A percentile compares a stretch with the other conserved stretches of the same genome.
These are phyloP conservation scores for Digitonthophagus gazella DNA, from an alignment of 2,888 invertebrate genomes.

Conservation along the genomic window DNA sequence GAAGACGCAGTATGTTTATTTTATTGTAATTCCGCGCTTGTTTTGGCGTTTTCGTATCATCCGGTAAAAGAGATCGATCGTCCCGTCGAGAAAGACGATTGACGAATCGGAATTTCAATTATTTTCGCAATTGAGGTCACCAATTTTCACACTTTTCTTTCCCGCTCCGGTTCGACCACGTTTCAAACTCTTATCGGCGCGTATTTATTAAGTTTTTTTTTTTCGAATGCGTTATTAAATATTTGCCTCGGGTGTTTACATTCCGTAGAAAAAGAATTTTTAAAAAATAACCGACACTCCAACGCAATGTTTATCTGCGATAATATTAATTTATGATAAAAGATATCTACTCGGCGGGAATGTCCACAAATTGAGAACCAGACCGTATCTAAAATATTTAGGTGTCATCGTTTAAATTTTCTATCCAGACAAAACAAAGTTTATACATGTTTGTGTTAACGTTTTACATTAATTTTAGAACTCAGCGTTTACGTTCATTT, in stretches of 20 bases:
- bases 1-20: constrained; percentile 15
- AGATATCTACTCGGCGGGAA: background rate
- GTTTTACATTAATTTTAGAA: background rate
- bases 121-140: constrained; percentile 49
- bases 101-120: constrained; percentile 45
- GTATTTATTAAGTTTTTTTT: constrained; percentile 23
- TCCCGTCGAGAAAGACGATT: constrained; percentile 33
- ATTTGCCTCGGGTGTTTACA: background rate
- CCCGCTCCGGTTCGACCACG: constrained; percentile 26
- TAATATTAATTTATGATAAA: constrained; percentile 14
- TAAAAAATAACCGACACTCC: background rate
- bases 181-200: background rate
- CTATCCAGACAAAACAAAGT: background rate
- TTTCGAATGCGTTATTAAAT: constrained; percentile 6
- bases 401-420: background rate
- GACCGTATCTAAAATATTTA: background rate
- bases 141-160: constrained; percentile 46
- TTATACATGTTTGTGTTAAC: background rate
- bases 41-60: background rate
- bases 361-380: background rate
- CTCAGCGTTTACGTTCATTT: background rate
- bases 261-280: background rate
- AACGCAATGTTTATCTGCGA: background rate
- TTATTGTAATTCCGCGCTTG: constrained; percentile 20
- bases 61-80: background rate